Conservation (phyloP, 2,113 vertebrate species). For the Phrynocephalus versicolor region DNA sequence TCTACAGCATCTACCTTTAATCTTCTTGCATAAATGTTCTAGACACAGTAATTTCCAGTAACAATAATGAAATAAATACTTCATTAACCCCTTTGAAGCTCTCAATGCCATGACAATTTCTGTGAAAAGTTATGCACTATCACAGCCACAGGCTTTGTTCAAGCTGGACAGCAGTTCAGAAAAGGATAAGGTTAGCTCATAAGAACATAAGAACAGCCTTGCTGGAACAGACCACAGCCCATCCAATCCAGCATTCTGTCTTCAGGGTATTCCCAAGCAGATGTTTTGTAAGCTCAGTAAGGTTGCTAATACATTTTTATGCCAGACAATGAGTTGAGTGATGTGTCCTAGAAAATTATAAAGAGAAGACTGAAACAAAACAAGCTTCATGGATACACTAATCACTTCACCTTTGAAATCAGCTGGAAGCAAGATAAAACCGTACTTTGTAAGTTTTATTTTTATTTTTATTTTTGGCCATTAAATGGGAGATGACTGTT, state of each 20-base stretch:
- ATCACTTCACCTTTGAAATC: conserved; percentile 29
- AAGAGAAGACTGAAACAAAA: not conserved
- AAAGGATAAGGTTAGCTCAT: conserved; percentile 59
- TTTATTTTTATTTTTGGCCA: conserved; percentile 9
- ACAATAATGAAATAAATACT: conserved; percentile 70
- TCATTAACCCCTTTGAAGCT: conserved; percentile 72
- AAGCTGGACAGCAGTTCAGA: conserved; percentile 65
- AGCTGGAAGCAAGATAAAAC: conserved; percentile 25
- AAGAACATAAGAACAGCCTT: no score
- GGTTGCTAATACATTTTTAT: conserved; percentile 48
- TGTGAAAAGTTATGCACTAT: conserved; percentile 69
- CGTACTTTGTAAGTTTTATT: not conserved
- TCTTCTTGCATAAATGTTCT: conserved; percentile 75
- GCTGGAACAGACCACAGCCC: no score
- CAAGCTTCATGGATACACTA: conserved; percentile 4
- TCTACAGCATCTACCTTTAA: conserved; percentile 78
- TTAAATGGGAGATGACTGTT: conserved; percentile 19
- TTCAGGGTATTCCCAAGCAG: no score
- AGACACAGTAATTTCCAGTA: conserved; percentile 74
- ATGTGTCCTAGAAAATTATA: conserved; percentile 30
- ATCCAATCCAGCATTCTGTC: no score
- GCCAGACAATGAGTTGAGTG: conserved; percentile 41
- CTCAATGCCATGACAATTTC: conserved; percentile 68
- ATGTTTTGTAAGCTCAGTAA: conserved; percentile 45
- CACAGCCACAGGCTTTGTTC: conserved; percentile 66